A percentile compares a stretch with the other conserved stretches of the same genome.
Evolutionary conservation across 2,888 invertebrate species (phyloP).

Genomic region (Hybos culiciformis): DNA sequence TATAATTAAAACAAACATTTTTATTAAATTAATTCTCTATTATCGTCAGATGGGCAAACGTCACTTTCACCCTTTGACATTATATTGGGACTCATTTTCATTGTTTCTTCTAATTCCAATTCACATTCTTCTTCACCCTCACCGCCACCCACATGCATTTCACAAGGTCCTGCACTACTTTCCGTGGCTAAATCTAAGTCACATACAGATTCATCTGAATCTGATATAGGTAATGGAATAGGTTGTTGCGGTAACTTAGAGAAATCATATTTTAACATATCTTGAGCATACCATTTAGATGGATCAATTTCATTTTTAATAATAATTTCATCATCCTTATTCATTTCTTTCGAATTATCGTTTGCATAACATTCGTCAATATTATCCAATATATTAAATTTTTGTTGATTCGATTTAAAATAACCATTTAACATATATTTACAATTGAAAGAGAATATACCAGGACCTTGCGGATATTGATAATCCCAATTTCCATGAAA

Average conservation of each 20-base stretch:
- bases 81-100: too few relatives aligned
- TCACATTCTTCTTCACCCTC: not conserved
- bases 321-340: constrained; percentile 22
- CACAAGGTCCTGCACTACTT: not conserved
- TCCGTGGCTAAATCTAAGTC: constrained; percentile 18
- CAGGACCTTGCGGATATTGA: constrained; percentile 56
- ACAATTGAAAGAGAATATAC: constrained; percentile 63
- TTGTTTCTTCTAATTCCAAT: too few relatives aligned
- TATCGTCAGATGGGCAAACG: too few relatives aligned
- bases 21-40: too few relatives aligned
- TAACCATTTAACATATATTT: constrained; percentile 63
- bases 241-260: constrained; percentile 58
- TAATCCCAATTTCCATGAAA: constrained; percentile 60
- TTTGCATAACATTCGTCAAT: constrained; percentile 8
- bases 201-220: constrained; percentile 39
- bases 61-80: too few relatives aligned
- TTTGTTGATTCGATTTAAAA: constrained; percentile 39
- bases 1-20: too few relatives aligned
- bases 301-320: constrained; percentile 29
- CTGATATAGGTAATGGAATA: constrained; percentile 47
- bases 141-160: not conserved
- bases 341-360: constrained; percentile 9
- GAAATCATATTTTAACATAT: constrained; percentile 50
- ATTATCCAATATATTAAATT: not conserved
- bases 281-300: constrained; percentile 55